A percentile compares a stretch with the other conserved stretches of the same genome.
Evolutionary conservation across 2,888 invertebrate species (phyloP).

Genomic region (Byasa hedistus): DNA sequence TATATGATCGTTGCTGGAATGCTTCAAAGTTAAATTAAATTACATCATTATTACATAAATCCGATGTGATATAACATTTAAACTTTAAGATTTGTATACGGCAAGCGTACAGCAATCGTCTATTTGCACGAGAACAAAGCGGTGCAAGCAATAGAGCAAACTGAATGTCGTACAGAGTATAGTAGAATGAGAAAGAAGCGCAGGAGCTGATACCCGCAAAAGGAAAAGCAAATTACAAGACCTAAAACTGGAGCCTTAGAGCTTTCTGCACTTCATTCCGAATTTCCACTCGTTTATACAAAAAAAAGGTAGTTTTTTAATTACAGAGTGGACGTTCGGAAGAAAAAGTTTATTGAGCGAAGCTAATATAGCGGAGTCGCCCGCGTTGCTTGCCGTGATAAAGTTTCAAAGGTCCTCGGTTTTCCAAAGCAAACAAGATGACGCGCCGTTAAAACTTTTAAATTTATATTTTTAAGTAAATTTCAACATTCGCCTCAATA

Average conservation of each 20-base stretch:
- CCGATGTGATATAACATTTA: too few species aligned
- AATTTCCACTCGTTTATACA: constrained; percentile 9
- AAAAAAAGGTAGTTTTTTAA: constrained; percentile 6
- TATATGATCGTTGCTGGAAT: too few species aligned
- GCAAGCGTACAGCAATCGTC: too few species aligned
- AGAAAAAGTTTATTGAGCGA: not conserved
- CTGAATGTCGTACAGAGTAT: constrained; percentile 3
- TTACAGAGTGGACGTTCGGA: not conserved
- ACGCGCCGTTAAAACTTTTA: not conserved
- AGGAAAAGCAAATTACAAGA: constrained; percentile 18
- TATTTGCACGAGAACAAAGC: too few species aligned
- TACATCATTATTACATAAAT: too few species aligned
- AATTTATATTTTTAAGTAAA: not conserved
- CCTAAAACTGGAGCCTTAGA: not conserved
- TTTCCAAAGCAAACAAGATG: not conserved
- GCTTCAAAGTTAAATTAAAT: too few species aligned
- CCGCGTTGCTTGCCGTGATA: not conserved
- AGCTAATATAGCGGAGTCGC: not conserved
- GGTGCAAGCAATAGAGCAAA: not conserved
- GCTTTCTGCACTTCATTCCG: constrained; percentile 5
- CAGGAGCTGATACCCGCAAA: constrained; percentile 9
- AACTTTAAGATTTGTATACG: too few species aligned
- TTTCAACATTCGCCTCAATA: not conserved
- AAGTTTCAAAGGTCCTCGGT: not conserved
- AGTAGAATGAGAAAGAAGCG: constrained; percentile 8